Percentiles rank a stretch among this genome's conserved stretches.
Conservation (phyloP, 2,888 invertebrate species). For the Limnephilus marmoratus region DNA sequence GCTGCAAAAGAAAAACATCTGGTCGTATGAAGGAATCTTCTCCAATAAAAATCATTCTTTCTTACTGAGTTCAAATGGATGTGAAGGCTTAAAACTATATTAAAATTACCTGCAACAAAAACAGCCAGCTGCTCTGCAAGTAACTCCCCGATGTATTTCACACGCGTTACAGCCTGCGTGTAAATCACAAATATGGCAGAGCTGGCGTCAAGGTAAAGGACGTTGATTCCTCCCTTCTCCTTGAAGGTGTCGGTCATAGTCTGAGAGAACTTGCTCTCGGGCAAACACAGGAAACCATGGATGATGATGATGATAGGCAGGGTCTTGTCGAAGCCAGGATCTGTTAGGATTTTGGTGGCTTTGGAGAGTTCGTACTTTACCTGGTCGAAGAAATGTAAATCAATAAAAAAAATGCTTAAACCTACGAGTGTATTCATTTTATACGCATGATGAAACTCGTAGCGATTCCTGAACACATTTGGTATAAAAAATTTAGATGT, state of each 20-base stretch:
- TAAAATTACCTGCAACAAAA: constrained; percentile 4
- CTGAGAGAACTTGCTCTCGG: background rate
- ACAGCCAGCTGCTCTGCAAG: constrained; percentile 68
- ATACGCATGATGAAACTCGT: no score
- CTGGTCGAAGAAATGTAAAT: background rate
- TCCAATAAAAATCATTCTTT: no score
- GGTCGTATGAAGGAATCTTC: no score
- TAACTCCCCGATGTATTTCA: constrained; percentile 72
- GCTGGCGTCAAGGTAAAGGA: constrained; percentile 73
- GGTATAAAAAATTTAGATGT: no score
- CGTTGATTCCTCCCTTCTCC: constrained; percentile 64
- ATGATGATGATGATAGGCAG: constrained; percentile 28
- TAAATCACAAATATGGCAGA: constrained; percentile 70
- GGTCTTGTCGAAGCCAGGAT: background rate
- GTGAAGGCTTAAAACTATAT: no score
- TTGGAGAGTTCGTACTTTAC: background rate
- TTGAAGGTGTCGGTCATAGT: background rate
- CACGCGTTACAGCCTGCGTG: constrained; percentile 71
- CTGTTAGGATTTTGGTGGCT: background rate
- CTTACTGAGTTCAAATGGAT: no score
- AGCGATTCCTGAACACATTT: no score
- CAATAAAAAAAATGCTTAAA: no score
- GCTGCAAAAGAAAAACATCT: no score
- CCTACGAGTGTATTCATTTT: no score
- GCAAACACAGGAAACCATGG: constrained; percentile 7